These are phyloP conservation scores for Formicarius rufipectus DNA, from an alignment of 2,113 vertebrate species.

Conservation along the genomic window DNA sequence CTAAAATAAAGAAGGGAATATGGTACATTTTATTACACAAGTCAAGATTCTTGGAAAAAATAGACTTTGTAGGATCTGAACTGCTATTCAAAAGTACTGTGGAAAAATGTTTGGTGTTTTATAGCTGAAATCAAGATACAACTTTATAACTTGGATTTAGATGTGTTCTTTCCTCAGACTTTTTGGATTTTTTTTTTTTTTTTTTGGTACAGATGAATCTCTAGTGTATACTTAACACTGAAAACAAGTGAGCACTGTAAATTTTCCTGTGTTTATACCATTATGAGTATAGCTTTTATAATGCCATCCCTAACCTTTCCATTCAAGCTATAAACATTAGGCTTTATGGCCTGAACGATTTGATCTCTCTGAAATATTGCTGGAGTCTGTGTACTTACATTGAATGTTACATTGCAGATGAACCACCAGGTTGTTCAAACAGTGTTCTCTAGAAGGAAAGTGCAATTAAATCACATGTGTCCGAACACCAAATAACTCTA, in stretches of 20 bases:
- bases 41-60: neutral
- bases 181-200: neutral
- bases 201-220: neutral
- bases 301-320: neutral
- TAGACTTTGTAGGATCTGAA: neutral
- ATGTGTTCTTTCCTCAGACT: neutral
- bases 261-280: neutral
- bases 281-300: neutral
- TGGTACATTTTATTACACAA: neutral
- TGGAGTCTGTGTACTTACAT: constrained; percentile 76
- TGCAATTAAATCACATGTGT: constrained; percentile 17
- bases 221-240: neutral
- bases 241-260: neutral
- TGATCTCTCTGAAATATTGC: neutral
- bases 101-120: neutral
- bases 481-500: neutral
- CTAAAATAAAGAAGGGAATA: constrained; percentile 53
- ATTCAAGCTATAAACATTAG: neutral
- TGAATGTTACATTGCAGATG: constrained; percentile 81
- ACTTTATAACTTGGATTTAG: neutral
- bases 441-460: constrained; percentile 79
- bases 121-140: neutral
- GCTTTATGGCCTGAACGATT: constrained; percentile 12
- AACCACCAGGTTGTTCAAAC: constrained; percentile 72
- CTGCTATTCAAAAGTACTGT: neutral